A percentile compares a stretch with the other conserved stretches of the same genome.
Conservation (phyloP, 2,797 vertebrate genomes). For the Gallirallus australis region DNA sequence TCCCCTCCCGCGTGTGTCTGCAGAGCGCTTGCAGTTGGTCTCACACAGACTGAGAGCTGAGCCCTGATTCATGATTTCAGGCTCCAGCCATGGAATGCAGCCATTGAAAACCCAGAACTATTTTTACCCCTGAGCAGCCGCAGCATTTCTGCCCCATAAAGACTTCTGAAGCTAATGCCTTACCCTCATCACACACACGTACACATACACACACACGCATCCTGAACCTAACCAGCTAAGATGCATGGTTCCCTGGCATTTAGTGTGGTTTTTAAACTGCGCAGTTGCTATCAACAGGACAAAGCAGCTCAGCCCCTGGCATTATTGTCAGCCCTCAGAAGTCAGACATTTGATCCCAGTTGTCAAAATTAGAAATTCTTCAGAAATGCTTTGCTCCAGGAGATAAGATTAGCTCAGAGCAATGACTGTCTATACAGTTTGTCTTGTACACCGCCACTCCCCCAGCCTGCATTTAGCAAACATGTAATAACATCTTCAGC, state of each 20-base stretch:
- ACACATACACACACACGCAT: background rate
- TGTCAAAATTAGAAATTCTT: conserved; percentile 73
- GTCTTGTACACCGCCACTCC: background rate
- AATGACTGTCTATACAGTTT: background rate
- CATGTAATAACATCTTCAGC: background rate
- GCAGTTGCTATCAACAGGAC: conserved; percentile 62
- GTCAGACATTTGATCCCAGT: conserved; percentile 52
- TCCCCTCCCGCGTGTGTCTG: background rate
- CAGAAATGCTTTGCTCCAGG: conserved; percentile 36
- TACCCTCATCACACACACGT: background rate
- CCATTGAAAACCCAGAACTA: conserved; percentile 71
- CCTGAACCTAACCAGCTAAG: background rate
- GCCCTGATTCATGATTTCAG: conserved; percentile 70
- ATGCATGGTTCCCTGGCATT: conserved; percentile 34
- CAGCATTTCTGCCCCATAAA: conserved; percentile 61
- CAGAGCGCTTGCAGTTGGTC: background rate
- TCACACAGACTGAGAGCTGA: background rate
- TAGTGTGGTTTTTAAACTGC: background rate
- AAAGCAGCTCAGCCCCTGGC: conserved; percentile 47
- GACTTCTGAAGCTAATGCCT: conserved; percentile 57
- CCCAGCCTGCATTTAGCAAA: background rate
- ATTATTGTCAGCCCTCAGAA: conserved; percentile 61
- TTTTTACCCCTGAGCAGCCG: conserved; percentile 72
- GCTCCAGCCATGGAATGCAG: conserved; percentile 71
- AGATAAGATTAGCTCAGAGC: conserved; percentile 52